These are phyloP conservation scores for Bergia sp. DNA, from an alignment of 92 coral and sea anemone species.

Conservation along the genomic window DNA sequence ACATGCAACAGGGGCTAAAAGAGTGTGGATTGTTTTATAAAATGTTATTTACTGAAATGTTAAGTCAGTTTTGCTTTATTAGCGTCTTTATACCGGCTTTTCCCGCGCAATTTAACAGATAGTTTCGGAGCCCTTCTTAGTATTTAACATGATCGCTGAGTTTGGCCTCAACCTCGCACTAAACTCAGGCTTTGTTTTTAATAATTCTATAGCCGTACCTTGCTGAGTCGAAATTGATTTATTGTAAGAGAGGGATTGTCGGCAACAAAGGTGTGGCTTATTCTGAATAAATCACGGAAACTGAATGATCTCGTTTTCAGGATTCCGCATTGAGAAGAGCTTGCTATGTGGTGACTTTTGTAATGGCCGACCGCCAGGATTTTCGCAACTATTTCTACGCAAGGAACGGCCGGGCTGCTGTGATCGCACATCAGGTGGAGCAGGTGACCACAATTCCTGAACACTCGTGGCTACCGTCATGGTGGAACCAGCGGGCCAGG, in stretches of 20 bases:
- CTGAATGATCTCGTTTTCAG: neutral
- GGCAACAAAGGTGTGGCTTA: too few species aligned
- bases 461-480: conserved; percentile 82
- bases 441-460: conserved; percentile 94
- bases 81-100: too few species aligned
- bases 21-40: neutral
- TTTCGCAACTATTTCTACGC: conserved; percentile 83
- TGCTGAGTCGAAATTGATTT: too few species aligned
- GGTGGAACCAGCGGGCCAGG: conserved; percentile 98
- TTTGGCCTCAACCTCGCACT: too few species aligned
- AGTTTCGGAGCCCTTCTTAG: too few species aligned
- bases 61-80: too few species aligned
- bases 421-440: conserved; percentile 71
- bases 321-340: conserved; percentile 90
- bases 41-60: neutral
- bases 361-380: conserved; percentile 93
- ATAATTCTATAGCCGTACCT: too few species aligned
- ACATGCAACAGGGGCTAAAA: neutral
- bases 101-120: too few species aligned
- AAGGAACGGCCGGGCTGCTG: conserved; percentile 93
- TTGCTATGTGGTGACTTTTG: conserved; percentile 89
- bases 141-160: too few species aligned
- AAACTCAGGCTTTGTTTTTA: too few species aligned
- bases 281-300: too few species aligned
- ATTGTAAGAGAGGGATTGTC: too few species aligned